Conservation (phyloP, 2,888 invertebrate genomes). For the Meganola albula region DNA sequence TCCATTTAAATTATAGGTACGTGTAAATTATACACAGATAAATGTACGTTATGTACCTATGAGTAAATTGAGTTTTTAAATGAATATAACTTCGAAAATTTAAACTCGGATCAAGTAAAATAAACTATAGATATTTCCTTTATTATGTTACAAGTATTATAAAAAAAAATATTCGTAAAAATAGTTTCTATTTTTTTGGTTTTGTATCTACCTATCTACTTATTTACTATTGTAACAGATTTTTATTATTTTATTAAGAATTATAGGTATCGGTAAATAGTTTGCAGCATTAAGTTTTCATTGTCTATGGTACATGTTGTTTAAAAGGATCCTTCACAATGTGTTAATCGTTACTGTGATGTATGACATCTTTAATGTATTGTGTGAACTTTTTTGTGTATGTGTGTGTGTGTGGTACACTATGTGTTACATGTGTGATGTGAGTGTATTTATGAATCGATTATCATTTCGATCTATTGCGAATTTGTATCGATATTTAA, state of each 20-base stretch:
- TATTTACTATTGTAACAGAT: constrained; percentile 13
- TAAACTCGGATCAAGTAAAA: too few species aligned
- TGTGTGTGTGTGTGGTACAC: constrained; percentile 18
- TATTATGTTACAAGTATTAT: too few species aligned
- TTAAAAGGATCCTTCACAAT: constrained; percentile 35
- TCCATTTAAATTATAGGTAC: too few species aligned
- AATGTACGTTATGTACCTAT: too few species aligned
- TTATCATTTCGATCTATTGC: constrained; percentile 37
- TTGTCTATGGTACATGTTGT: constrained; percentile 48
- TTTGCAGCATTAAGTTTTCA: constrained; percentile 55
- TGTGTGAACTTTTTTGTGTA: constrained; percentile 32
- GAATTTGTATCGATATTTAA: constrained; percentile 49
- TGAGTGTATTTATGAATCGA: constrained; percentile 32
- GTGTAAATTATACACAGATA: too few species aligned
- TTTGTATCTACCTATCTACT: constrained; percentile 27
- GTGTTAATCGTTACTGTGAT: constrained; percentile 40
- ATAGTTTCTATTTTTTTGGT: too few species aligned
- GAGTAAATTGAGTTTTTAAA: too few species aligned
- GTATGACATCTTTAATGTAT: constrained; percentile 44
- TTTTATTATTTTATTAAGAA: too few species aligned
- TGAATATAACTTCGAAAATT: too few species aligned
- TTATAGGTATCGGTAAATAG: too few species aligned
- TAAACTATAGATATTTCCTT: constrained; percentile 29
- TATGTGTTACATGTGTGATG: constrained; percentile 28
- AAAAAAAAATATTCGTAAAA: too few species aligned